Evolutionary conservation across 1,140 invertebrate genomes (phyloP), one percentile per base, ranked within the genome.

Genomic region (Anoplophora glabripennis): DNA sequence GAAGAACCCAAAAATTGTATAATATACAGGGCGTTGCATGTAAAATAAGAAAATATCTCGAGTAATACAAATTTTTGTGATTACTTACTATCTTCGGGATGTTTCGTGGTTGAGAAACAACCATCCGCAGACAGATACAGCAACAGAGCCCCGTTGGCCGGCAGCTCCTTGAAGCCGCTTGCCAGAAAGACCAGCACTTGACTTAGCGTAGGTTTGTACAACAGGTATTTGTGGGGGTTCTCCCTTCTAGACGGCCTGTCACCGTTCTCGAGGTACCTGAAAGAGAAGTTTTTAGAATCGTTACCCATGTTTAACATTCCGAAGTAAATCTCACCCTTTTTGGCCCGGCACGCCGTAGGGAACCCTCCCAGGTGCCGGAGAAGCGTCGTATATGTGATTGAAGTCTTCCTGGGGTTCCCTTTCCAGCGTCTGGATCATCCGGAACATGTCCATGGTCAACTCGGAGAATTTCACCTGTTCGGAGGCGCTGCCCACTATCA

Each of bases 381-480:
- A 94, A 12, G 89, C 86, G 72, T 95, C 92, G 74, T 91, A 91
- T 37, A 90, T 80, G 73, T 92, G 89, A 68, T 87, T 88, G 15
- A 83, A 82, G 61, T 93, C 89, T 64, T 93, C 91, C 66, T 89
- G 87, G 14, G 92, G 92, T 74, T 98, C 94, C 61, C 93, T 79
- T 76, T 98, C 95, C 45, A 98, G 76, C 1, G 92, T 95, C 79
- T 98, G 95, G 40, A 98, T 82, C 88, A 99, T 97, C 65, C 94
- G 83, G 75, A 94, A 99, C 95, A 98, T 99, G 78, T 99, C 96
- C 80, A 99, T 89, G 14, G 96, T 97, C 53, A 98, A 79, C 77
- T 98, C 95, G 66, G 93, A 96, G 79, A 98, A 98, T 78, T 97
- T 97, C n/a, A 95, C 92, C 83, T 98, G 94, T 73, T 96, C 92